phyloP scores from a whole-genome alignment of 2,113 vertebrate species.

The Thermophis baileyi region DNA sequence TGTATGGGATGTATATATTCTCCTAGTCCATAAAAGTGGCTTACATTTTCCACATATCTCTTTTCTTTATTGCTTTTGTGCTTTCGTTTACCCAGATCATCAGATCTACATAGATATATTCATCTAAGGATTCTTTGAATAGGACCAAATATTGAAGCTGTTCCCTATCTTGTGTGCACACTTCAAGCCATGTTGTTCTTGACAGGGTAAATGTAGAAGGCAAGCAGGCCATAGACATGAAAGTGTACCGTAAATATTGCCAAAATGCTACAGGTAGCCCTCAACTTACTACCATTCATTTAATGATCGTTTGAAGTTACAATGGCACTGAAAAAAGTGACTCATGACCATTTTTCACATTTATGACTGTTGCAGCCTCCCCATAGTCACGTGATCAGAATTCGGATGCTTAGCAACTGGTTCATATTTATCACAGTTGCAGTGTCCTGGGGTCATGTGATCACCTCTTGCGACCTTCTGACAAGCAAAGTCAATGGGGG shows the following conservation, averaged over 20 bases:
- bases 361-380: no score
- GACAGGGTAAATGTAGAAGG: slow-evolving; percentile 3
- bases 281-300: no score
- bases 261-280: background rate
- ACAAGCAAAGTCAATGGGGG: no score
- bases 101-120: slow-evolving; percentile 46
- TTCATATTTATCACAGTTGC: no score
- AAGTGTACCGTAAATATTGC: slow-evolving; percentile 42
- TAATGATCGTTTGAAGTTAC: no score
- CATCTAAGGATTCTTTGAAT: background rate
- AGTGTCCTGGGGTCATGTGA: no score
- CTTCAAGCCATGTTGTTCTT: slow-evolving; percentile 34
- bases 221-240: slow-evolving; percentile 42
- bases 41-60: background rate
- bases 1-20: background rate
- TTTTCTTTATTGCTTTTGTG: background rate
- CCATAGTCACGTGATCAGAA: no score
- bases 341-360: no score
- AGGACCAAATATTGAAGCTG: background rate
- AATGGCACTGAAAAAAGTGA: no score
- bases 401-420: no score
- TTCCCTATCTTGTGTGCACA: background rate
- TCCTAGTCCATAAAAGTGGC: background rate
- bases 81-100: slow-evolving; percentile 46
- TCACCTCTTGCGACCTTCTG: no score